Evolutionary conservation across 1,140 invertebrate species (phyloP).

Genomic region (Aphaenogaster floridana): DNA sequence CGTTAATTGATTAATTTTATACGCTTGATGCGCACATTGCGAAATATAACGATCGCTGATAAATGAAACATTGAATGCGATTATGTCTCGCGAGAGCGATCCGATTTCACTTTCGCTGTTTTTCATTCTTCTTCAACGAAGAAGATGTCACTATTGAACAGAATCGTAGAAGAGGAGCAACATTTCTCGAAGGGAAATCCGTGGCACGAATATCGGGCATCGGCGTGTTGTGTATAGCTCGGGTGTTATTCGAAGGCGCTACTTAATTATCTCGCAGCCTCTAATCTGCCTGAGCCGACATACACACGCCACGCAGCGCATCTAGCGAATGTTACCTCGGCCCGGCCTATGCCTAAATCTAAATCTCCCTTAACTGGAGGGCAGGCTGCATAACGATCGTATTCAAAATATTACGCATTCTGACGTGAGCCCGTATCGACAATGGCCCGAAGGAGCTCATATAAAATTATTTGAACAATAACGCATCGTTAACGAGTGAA

Average conservation of each 20-base stretch:
- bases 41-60: not conserved
- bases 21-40: not conserved
- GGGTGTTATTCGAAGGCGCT: constrained; percentile 86
- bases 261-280: constrained; percentile 86
- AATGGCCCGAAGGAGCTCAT: constrained; percentile 22
- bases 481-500: constrained; percentile 6
- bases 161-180: constrained; percentile 28
- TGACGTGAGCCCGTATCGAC: constrained; percentile 42
- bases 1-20: constrained; percentile 19
- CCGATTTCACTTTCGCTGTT: not conserved
- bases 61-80: not conserved
- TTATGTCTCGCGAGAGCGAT: not conserved
- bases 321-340: constrained; percentile 69
- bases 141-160: constrained; percentile 49
- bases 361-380: constrained; percentile 70
- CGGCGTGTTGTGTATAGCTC: constrained; percentile 66
- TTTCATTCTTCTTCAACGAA: not conserved
- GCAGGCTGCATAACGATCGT: constrained; percentile 61
- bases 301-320: constrained; percentile 82
- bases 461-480: constrained; percentile 22
- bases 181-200: constrained; percentile 67
- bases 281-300: constrained; percentile 86
- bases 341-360: constrained; percentile 52
- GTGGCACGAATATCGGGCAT: constrained; percentile 71
- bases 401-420: constrained; percentile 60